phyloP scores from a whole-genome alignment of 2,113 vertebrate species.

The Physeter macrocephalus region DNA sequence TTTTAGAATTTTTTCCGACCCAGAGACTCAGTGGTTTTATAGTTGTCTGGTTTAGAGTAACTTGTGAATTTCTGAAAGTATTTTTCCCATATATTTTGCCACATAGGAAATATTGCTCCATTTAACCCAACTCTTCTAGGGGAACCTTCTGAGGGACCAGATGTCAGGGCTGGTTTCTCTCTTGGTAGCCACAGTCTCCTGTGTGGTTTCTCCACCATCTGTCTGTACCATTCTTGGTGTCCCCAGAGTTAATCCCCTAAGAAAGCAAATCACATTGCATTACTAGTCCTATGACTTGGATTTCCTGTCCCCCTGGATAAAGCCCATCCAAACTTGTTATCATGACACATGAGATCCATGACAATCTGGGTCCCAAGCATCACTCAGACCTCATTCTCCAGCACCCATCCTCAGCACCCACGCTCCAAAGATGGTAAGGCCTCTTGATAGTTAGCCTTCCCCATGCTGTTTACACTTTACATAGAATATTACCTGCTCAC shows the following conservation, averaged over 20 bases:
- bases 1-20: not conserved
- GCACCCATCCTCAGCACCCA: accelerated
- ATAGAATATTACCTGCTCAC: accelerated
- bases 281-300: not conserved
- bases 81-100: not conserved
- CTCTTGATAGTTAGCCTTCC: not conserved
- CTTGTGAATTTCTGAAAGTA: not conserved
- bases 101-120: not conserved
- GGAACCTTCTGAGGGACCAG: not conserved
- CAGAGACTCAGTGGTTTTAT: not conserved
- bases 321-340: not conserved
- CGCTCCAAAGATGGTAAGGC: too few species aligned
- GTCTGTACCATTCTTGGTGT: not conserved
- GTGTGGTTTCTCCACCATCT: not conserved
- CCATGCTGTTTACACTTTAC: accelerated
- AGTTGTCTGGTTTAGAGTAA: not conserved
- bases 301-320: not conserved
- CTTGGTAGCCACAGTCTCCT: not conserved
- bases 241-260: not conserved
- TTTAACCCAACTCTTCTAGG: not conserved
- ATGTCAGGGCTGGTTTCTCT: not conserved
- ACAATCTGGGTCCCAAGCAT: not conserved
- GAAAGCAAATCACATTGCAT: not conserved
- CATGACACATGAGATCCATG: not conserved
- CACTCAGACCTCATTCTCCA: not conserved